These are phyloP conservation scores for Dicerorhinus sumatrensis DNA, from an alignment of 2,113 vertebrate genomes.

Conservation along the genomic window DNA sequence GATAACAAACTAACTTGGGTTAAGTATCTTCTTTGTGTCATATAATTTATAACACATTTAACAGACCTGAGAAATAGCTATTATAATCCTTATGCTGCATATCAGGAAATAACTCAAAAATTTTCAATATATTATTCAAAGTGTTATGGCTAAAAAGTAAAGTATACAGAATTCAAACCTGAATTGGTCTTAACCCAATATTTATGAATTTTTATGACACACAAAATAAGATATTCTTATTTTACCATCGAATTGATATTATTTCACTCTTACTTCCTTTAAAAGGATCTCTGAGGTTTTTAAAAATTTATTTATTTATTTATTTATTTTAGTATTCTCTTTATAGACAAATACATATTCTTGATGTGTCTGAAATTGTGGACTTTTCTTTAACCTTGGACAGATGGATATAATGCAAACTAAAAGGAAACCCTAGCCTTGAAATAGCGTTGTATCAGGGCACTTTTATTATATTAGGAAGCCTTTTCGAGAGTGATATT, in stretches of 20 bases:
- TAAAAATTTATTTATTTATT: not conserved
- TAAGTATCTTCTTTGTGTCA: not conserved
- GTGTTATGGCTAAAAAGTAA: not conserved
- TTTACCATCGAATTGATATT: not conserved
- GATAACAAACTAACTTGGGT: not conserved
- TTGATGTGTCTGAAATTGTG: not conserved
- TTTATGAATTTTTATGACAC: not conserved
- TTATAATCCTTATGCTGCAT: not conserved
- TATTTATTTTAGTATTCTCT: not conserved
- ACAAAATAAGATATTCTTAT: not conserved
- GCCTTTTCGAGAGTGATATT: not conserved
- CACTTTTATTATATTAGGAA: conserved; percentile 1
- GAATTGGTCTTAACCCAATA: not conserved
- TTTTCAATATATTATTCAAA: not conserved
- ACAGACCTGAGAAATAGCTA: not conserved
- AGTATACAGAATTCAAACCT: not conserved
- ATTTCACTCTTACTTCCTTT: not conserved
- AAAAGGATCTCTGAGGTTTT: not conserved
- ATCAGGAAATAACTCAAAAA: not conserved
- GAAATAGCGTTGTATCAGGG: not conserved
- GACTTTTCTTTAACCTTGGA: conserved; percentile 9
- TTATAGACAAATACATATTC: not conserved
- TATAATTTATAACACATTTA: not conserved
- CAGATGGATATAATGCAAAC: not conserved
- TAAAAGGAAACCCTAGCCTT: not conserved